phyloP scores from a whole-genome alignment of 1,140 invertebrate species.

The Euura saliciscinereae region DNA sequence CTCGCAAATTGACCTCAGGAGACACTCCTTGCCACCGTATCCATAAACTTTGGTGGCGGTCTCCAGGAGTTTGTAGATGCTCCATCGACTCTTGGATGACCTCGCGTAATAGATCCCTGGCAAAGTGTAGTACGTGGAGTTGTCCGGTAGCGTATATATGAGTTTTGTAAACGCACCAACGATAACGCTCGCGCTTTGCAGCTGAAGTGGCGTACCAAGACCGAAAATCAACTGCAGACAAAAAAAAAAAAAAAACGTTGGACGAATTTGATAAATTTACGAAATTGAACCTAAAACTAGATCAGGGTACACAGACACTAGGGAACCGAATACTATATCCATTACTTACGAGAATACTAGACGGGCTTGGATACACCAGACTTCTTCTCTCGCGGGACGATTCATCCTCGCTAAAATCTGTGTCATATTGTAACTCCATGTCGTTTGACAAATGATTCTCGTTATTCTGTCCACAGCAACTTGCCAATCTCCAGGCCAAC shows the following conservation, averaged over 20 bases:
- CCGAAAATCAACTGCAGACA: slow-evolving; percentile 67
- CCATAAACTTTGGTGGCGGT: slow-evolving; percentile 46
- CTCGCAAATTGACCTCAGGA: slow-evolving; percentile 58
- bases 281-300: no score
- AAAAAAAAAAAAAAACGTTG: no score
- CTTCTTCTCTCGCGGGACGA: slow-evolving; percentile 34
- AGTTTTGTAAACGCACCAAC: slow-evolving; percentile 70
- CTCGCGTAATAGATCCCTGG: slow-evolving; percentile 62
- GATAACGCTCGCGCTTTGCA: slow-evolving; percentile 66
- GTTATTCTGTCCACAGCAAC: background rate
- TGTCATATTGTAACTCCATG: background rate
- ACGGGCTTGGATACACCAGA: slow-evolving; percentile 41
- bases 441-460: background rate
- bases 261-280: no score
- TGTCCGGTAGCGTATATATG: slow-evolving; percentile 65
- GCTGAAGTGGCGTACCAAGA: slow-evolving; percentile 68
- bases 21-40: slow-evolving; percentile 51
- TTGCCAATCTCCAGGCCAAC: background rate
- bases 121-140: slow-evolving; percentile 65
- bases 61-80: slow-evolving; percentile 50
- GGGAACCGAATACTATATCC: background rate
- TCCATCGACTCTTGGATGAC: slow-evolving; percentile 53
- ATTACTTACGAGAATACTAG: slow-evolving; percentile 45
- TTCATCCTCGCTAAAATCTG: background rate
- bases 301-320: no score